Evolutionary conservation across 2,113 vertebrate genomes (phyloP).

Genomic region (Oryzias javanicus): DNA sequence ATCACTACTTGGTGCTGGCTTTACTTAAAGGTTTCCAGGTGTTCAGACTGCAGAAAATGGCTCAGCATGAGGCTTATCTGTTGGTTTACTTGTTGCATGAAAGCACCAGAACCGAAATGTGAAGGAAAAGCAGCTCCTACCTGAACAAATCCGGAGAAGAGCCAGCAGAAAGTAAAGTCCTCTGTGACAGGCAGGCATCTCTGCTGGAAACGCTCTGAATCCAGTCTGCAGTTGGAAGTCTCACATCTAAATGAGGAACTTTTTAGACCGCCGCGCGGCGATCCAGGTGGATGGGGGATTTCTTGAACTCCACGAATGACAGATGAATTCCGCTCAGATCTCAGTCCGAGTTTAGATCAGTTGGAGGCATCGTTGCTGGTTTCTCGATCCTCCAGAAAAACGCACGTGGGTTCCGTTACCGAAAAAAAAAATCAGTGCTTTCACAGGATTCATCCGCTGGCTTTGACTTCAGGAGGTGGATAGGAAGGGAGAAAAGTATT

Average conservation of each 20-base stretch:
- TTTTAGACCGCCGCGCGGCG: slow-evolving; percentile 24
- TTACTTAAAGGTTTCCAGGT: too few species aligned
- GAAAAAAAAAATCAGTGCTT: slow-evolving; percentile 28
- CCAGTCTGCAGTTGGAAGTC: slow-evolving; percentile 41
- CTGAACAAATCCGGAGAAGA: slow-evolving; percentile 68
- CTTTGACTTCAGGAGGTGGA: slow-evolving; percentile 26
- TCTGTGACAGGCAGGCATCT: slow-evolving; percentile 65
- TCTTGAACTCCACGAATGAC: slow-evolving; percentile 24
- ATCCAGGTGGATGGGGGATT: slow-evolving; percentile 33
- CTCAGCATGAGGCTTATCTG: too few species aligned
- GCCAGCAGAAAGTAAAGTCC: slow-evolving; percentile 66
- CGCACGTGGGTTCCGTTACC: slow-evolving; percentile 30
- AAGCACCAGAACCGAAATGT: background rate
- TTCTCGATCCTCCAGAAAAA: slow-evolving; percentile 28
- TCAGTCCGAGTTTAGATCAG: slow-evolving; percentile 48
- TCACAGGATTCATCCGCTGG: slow-evolving; percentile 55
- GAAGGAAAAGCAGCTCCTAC: slow-evolving; percentile 46
- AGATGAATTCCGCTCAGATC: slow-evolving; percentile 23
- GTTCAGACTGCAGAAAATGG: too few species aligned
- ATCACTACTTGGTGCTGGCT: background rate
- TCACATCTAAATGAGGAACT: slow-evolving; percentile 43
- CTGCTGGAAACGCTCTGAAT: slow-evolving; percentile 57
- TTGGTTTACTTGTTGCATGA: background rate
- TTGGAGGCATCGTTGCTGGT: slow-evolving; percentile 45
- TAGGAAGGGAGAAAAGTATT: slow-evolving; percentile 1